Conservation (phyloP, 2,113 vertebrate species). For the Elaphurus davidianus region DNA sequence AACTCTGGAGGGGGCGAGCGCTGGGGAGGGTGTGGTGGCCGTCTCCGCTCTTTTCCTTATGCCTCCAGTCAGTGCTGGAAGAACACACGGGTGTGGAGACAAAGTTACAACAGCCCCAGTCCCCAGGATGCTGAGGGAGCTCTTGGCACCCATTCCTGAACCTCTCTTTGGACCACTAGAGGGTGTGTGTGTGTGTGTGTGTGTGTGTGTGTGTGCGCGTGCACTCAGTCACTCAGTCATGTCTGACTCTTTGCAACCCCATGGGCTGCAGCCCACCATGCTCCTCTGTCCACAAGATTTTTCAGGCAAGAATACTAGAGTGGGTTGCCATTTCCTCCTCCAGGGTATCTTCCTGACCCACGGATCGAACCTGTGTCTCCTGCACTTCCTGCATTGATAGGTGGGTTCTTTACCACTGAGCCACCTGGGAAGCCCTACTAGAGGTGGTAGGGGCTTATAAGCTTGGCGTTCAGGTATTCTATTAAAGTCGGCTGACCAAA, state of each 20-base stretch:
- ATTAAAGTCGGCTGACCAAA: neutral
- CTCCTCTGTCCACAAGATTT: neutral
- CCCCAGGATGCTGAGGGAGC: accelerated
- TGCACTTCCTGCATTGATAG: neutral
- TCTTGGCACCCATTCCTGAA: neutral
- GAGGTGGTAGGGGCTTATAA: neutral
- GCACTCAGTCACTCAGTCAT: neutral
- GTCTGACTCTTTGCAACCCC: neutral
- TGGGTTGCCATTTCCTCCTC: neutral
- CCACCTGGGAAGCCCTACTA: neutral
- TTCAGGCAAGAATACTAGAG: neutral
- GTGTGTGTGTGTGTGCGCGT: neutral
- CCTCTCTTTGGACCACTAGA: neutral
- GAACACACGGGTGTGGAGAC: neutral
- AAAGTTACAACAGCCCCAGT: neutral
- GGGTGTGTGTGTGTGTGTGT: neutral
- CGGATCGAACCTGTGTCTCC: neutral
- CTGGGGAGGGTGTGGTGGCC: neutral
- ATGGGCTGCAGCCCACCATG: neutral
- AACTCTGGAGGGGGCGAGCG: neutral
- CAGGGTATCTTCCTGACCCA: neutral
- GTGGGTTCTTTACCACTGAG: neutral
- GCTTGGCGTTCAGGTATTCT: neutral
- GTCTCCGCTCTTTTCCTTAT: neutral
- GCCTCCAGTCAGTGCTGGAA: neutral